Percentiles rank a stretch among this genome's conserved stretches.
Evolutionary conservation across 2,797 vertebrate species (phyloP).

Genomic region (Buceros bicornis): DNA sequence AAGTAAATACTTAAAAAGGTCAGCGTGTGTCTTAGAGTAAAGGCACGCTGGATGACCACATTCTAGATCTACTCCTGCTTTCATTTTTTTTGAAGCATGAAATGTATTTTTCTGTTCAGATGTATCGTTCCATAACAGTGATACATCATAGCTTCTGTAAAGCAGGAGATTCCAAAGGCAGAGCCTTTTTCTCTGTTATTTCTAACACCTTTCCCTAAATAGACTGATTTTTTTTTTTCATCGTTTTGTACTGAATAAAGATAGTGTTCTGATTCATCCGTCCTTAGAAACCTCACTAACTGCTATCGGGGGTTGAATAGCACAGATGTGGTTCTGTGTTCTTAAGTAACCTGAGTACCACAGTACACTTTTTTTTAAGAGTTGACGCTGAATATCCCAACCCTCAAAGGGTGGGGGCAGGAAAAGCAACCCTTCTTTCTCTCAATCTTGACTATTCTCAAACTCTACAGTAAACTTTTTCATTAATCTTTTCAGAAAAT

Average conservation of each 20-base stretch:
- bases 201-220: slow-evolving; percentile 33
- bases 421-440: not conserved
- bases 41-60: not conserved
- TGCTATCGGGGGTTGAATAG: not conserved
- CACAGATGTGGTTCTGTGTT: slow-evolving; percentile 37
- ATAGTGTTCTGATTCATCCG: slow-evolving; percentile 57
- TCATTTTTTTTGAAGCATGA: not conserved
- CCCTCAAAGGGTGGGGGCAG: not conserved
- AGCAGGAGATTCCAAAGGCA: not conserved
- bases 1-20: not conserved
- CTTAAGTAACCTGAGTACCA: slow-evolving; percentile 38
- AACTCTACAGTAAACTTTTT: not conserved
- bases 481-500: not conserved
- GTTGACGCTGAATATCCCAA: not conserved
- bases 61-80: not conserved
- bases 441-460: not conserved
- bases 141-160: not conserved
- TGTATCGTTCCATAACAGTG: slow-evolving; percentile 3
- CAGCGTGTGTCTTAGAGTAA: not conserved
- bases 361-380: not conserved
- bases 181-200: slow-evolving; percentile 27
- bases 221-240: not conserved
- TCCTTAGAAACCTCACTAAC: slow-evolving; percentile 24
- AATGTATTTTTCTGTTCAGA: slow-evolving; percentile 24
- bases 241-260: slow-evolving; percentile 42